Evolutionary conservation across 2,888 invertebrate genomes (phyloP), one percentile per base, ranked within the genome.

Genomic region (Stenoptilia bipunctidactyla): DNA sequence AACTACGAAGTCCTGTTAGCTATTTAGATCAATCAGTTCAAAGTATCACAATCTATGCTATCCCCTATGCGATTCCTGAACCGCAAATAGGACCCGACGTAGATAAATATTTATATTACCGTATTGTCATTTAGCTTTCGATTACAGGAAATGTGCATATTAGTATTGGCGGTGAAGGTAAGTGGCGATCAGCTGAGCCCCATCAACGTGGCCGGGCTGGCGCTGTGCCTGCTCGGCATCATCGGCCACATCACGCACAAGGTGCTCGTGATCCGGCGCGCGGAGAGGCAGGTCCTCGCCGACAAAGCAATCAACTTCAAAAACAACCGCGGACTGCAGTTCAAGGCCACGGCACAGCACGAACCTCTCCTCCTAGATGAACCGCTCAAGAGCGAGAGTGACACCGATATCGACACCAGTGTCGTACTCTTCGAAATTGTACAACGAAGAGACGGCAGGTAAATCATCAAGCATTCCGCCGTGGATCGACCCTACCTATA

Each of bases 121-220:
- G n/a, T n/a, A n/a, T n/a, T n/a, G n/a, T n/a, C n/a, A n/a, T n/a
- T n/a, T n/a, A n/a, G n/a, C n/a, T n/a, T n/a, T n/a, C n/a, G n/a
- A n/a, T 86, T 86, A 10, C 75, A 97, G 96, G 98, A 99, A 86
- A 90, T 98, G 61, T 92, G 93, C 61, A 96, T 96, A 46, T 83
- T 99, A 53, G 89, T 92, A 36, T 76, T 98, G 52, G 98, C 98
- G 1, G 93, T 96, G 39, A 87, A 90, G 58, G 88, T 92, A 54
- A 94, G 93, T 57, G 94, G 94, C 6, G 98, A 98, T 65, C 87
- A 89, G 58, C 86, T 98, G 61, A 93, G 91, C 43, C 61, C 85
- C 2, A 76, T 97, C 40, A 99, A 98, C 79, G 87, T 91, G 15
- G 72, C 92, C 4, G 99, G 99, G 0, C 80, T 99, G 44, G 72